Evolutionary conservation across 2,888 invertebrate genomes (phyloP), one percentile per base, ranked within the genome.

Genomic region (Esperia sulphurella): DNA sequence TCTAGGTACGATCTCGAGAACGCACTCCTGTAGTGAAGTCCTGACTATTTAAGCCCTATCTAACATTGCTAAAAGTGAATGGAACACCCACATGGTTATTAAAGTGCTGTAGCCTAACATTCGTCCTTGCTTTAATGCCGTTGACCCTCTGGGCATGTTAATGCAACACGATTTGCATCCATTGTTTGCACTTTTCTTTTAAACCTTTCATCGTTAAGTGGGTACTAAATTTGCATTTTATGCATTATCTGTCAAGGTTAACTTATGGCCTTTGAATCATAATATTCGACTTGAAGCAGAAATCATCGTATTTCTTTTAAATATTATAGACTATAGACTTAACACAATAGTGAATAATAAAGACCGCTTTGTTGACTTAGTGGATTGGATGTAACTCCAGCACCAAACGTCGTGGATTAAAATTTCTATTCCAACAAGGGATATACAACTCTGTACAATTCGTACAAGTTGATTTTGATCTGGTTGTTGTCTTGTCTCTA

Each of bases 101-200:
- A 14, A 21, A 21, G 14, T 40, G 43, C 14, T 33, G 13, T 41
- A 39, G 38, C 41, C 38, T 38, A 13, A 31, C 38, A 61, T 65
- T 63, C 53, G 57, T 51, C 56, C 58, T 72, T 69, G 74, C 70
- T 63, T 70, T 55, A 53, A 44, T 61, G 68, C 54, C 65, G 63
- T 64, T 62, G 65, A 68, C 62, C 65, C 56, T 39, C 28, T 56
- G 58, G 45, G 53, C 58, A 58, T 56, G 58, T 63, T 44, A 61
- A 70, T 63, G 61, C 58, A 65, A 58, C 60, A 52, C 55, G 54
- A 59, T 66, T 66, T 59, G 57, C 59, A 58, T 61, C 58, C 66
- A 63, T 66, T 66, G 61, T 68, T 58, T 59, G 60, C 45, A 59
- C 60, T 63, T 64, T 54, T 56, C 37, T 41, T 43, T 40, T 33